These are phyloP conservation scores for Aleiodes sp. DNA, from an alignment of 1,140 invertebrate genomes.

Conservation along the genomic window DNA sequence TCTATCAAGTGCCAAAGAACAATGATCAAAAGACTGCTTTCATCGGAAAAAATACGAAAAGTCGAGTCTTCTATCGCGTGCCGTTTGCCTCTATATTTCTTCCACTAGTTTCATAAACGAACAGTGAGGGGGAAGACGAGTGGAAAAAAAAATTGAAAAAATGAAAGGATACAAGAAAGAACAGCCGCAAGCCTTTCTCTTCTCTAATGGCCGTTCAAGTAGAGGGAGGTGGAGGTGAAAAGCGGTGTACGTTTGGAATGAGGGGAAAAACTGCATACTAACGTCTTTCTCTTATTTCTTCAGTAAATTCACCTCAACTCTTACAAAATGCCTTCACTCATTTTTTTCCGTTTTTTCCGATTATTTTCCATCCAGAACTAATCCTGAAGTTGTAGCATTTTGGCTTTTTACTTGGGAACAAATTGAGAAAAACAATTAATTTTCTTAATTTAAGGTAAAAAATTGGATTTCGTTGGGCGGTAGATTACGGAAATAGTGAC, in stretches of 20 bases:
- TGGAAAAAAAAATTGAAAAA: not conserved
- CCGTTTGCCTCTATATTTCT: constrained; percentile 1
- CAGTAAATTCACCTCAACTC: not conserved
- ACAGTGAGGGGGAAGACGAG: not conserved
- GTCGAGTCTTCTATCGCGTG: constrained; percentile 2
- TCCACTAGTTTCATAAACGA: not conserved
- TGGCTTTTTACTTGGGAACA: too few relatives aligned
- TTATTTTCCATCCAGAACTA: not conserved
- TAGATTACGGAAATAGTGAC: too few relatives aligned
- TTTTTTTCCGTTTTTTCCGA: not conserved
- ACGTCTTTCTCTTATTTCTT: constrained; percentile 17
- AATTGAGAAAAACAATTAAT: too few relatives aligned
- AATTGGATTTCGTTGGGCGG: too few relatives aligned
- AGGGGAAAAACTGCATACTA: constrained; percentile 25
- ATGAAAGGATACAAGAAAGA: constrained; percentile 2
- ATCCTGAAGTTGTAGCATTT: too few relatives aligned
- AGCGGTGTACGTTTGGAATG: constrained; percentile 16
- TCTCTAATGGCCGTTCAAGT: constrained; percentile 44
- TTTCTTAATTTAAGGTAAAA: too few relatives aligned
- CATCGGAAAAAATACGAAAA: constrained; percentile 6
- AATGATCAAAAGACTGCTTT: constrained; percentile 16
- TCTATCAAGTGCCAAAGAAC: constrained; percentile 8
- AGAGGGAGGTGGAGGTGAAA: not conserved
- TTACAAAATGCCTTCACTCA: not conserved
- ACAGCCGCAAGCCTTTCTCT: constrained; percentile 19